Conservation (phyloP, 2,888 invertebrate genomes). For the Lymantria dispar region DNA sequence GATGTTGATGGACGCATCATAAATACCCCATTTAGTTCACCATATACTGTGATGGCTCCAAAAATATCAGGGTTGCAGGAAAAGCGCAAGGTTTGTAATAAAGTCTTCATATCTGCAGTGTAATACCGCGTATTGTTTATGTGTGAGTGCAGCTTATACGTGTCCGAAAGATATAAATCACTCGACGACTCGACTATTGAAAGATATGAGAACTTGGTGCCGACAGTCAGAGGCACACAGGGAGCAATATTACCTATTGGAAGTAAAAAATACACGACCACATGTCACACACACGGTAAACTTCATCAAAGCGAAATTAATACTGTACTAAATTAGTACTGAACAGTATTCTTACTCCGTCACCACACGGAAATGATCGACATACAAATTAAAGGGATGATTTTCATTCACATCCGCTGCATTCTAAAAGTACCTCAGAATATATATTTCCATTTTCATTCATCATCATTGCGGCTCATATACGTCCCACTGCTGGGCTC, state of each 20-base stretch:
- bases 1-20: conserved; percentile 20
- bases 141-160: conserved; percentile 23
- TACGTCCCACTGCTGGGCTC: too few species aligned
- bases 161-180: conserved; percentile 64
- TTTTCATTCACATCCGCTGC: too few species aligned
- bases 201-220: conserved; percentile 62
- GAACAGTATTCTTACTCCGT: too few species aligned
- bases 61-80: conserved; percentile 4
- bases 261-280: too few species aligned
- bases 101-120: conserved; percentile 13
- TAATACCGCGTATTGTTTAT: conserved; percentile 20
- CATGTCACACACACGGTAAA: too few species aligned
- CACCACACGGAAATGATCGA: too few species aligned
- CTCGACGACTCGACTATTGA: conserved; percentile 37
- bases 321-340: too few species aligned
- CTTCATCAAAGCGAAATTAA: too few species aligned
- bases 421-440: too few species aligned
- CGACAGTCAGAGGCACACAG: conserved; percentile 34
- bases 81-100: conserved; percentile 20
- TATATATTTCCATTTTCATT: too few species aligned
- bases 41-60: conserved; percentile 1
- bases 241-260: conserved; percentile 3
- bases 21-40: conserved; percentile 11
- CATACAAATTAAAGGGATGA: too few species aligned
- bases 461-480: too few species aligned